Evolutionary conservation across 2,113 vertebrate genomes (phyloP).

Genomic region (Barnardius zonarius): DNA sequence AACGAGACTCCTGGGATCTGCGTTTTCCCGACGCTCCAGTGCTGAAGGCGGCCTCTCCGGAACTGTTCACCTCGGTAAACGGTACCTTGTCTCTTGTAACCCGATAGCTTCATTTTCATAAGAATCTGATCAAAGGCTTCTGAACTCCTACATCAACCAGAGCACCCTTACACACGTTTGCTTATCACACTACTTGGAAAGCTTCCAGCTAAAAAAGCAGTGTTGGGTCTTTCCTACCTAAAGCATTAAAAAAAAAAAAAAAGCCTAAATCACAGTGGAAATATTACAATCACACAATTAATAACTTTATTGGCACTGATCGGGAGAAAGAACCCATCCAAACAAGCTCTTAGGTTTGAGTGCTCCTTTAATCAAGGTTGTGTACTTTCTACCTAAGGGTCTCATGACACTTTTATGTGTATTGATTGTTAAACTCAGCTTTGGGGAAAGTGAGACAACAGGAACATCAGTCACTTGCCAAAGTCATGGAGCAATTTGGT

Average conservation of each 20-base stretch:
- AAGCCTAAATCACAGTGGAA: background rate
- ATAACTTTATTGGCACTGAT: background rate
- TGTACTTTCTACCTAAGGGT: background rate
- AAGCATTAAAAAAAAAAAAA: background rate
- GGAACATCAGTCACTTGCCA: background rate
- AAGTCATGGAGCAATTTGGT: background rate
- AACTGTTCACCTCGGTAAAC: background rate
- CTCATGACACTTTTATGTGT: background rate
- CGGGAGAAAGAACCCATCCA: background rate
- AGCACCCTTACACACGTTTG: background rate
- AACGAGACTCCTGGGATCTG: background rate
- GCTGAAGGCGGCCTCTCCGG: background rate
- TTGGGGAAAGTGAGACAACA: background rate
- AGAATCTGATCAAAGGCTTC: background rate
- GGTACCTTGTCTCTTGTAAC: background rate
- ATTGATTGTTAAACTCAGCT: background rate
- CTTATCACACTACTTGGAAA: background rate
- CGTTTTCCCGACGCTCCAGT: background rate
- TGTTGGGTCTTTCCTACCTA: background rate
- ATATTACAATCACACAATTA: background rate
- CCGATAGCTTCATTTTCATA: background rate
- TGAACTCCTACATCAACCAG: background rate
- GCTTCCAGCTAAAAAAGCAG: background rate
- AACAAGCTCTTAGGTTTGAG: background rate
- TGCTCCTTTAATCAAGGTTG: background rate